Evolutionary conservation across 1,140 invertebrate species (phyloP).

Genomic region (Antheraea mylitta): DNA sequence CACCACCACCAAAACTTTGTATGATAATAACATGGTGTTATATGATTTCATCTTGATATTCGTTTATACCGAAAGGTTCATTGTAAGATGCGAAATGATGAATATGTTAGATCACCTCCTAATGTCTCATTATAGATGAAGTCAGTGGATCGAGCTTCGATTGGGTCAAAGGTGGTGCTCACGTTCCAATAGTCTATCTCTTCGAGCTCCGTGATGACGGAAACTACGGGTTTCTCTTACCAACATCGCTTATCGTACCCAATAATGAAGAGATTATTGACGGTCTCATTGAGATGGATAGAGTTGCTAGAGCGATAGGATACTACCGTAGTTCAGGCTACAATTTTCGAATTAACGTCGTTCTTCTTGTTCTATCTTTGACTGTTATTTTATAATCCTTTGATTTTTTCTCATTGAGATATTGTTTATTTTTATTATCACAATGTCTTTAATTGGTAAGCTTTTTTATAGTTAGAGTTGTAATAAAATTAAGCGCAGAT

Average conservation of each 20-base stretch:
- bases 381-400: slow-evolving; percentile 14
- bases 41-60: too few species aligned
- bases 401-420: background rate
- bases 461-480: background rate
- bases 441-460: background rate
- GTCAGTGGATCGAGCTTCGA: slow-evolving; percentile 84
- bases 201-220: slow-evolving; percentile 86
- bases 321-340: slow-evolving; percentile 32
- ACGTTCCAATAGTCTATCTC: slow-evolving; percentile 85
- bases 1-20: too few species aligned
- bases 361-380: slow-evolving; percentile 21
- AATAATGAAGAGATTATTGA: slow-evolving; percentile 86
- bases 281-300: slow-evolving; percentile 81
- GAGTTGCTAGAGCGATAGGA: slow-evolving; percentile 59
- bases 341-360: background rate
- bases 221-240: slow-evolving; percentile 86
- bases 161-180: slow-evolving; percentile 84
- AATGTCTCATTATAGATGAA: slow-evolving; percentile 62
- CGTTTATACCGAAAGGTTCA: too few species aligned
- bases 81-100: too few species aligned
- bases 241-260: slow-evolving; percentile 85
- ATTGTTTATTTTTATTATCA: background rate
- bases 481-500: background rate
- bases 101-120: too few species aligned
- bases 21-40: too few species aligned